Evolutionary conservation across 2,888 invertebrate species (phyloP).

Genomic region (Philaethria dido): DNA sequence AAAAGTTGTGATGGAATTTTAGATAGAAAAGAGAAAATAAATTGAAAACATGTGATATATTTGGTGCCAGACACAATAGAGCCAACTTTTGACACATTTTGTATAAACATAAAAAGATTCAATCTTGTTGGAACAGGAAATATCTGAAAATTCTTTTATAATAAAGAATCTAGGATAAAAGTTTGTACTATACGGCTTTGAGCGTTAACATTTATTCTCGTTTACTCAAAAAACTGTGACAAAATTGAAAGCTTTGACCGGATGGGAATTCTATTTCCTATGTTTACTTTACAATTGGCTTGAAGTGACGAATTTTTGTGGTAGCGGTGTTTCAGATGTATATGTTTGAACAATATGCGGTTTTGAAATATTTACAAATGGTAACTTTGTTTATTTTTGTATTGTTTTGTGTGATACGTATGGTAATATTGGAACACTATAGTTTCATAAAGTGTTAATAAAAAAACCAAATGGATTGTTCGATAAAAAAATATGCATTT

Average conservation of each 20-base stretch:
- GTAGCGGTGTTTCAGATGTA: constrained; percentile 18
- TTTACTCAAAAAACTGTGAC: constrained; percentile 12
- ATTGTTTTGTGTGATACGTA: neutral
- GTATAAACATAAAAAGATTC: constrained; percentile 28
- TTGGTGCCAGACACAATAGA: constrained; percentile 19
- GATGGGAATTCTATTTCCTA: constrained; percentile 22
- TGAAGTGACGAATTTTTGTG: constrained; percentile 27
- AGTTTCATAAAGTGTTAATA: neutral
- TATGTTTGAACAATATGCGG: neutral
- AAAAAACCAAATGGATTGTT: constrained; percentile 1
- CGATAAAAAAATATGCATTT: neutral
- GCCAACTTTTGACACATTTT: constrained; percentile 29
- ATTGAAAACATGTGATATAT: constrained; percentile 23
- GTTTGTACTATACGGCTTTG: constrained; percentile 4
- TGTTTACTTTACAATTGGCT: constrained; percentile 34
- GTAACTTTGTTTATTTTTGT: neutral
- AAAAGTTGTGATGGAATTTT: neutral
- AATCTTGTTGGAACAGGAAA: constrained; percentile 25
- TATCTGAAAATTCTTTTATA: constrained; percentile 27
- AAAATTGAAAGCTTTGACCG: constrained; percentile 35
- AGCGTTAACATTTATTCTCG: constrained; percentile 17
- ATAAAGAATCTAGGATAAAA: constrained; percentile 20
- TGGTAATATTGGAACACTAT: neutral
- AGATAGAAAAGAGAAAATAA: constrained; percentile 8
- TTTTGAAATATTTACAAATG: neutral